These are phyloP conservation scores for Bostrychus sinensis DNA, from an alignment of 2,113 vertebrate genomes.

Conservation along the genomic window DNA sequence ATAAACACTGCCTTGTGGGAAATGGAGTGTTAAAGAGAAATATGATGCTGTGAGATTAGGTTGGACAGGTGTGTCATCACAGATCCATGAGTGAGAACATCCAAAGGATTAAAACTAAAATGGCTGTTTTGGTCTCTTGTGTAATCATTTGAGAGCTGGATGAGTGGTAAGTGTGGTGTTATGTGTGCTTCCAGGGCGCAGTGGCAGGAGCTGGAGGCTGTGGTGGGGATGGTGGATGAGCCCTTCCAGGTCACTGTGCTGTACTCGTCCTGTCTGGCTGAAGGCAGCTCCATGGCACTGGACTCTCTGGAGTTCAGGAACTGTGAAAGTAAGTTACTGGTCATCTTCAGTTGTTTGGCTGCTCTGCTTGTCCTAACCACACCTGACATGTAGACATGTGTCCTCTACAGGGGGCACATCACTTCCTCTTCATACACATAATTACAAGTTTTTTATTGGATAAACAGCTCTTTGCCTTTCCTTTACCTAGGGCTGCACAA, in stretches of 20 bases:
- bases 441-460: too few relatives aligned
- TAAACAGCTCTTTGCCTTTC: too few relatives aligned
- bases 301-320: conserved; percentile 82
- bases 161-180: neutral
- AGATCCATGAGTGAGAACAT: neutral
- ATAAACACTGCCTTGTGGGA: too few relatives aligned
- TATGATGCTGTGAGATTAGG: too few relatives aligned
- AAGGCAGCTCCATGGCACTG: conserved; percentile 75
- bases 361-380: too few relatives aligned
- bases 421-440: too few relatives aligned
- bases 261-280: conserved; percentile 79
- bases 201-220: conserved; percentile 80
- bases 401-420: too few relatives aligned
- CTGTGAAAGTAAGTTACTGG: conserved; percentile 79
- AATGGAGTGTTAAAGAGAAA: too few relatives aligned
- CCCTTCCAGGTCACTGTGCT: conserved; percentile 84
- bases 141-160: neutral
- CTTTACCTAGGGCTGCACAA: too few relatives aligned
- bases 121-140: neutral
- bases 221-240: conserved; percentile 80
- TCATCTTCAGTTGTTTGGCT: neutral
- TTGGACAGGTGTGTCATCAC: neutral
- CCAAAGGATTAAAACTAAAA: neutral
- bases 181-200: conserved; percentile 70
- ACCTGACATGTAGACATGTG: too few relatives aligned